phyloP scores from a whole-genome alignment of 2,888 invertebrate genomes.

The Cephus spinipes region DNA sequence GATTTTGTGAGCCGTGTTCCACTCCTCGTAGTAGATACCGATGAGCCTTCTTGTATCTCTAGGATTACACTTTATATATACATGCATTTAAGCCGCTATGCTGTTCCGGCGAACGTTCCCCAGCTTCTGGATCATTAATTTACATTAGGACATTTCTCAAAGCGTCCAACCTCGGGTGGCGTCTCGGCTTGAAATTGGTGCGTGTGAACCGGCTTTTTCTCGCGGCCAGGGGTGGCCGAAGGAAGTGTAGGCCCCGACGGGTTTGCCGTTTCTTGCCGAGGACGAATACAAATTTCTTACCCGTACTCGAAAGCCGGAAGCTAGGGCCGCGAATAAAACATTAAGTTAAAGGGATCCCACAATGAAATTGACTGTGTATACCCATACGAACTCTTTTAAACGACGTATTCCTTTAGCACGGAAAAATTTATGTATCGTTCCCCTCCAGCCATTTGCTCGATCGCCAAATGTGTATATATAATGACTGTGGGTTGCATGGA shows the following conservation, averaged over 20 bases:
- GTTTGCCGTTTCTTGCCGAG: background rate
- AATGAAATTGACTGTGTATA: background rate
- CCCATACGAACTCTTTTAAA: background rate
- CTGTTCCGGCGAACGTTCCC: conserved; percentile 34
- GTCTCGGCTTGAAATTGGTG: conserved; percentile 8
- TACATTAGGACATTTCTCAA: conserved; percentile 59
- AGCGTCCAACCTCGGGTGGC: conserved; percentile 23
- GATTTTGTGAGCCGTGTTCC: background rate
- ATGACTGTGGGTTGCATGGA: background rate
- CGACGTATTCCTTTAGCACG: background rate
- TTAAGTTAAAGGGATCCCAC: background rate
- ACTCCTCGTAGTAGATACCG: background rate
- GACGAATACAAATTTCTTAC: conserved; percentile 6
- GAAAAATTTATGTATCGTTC: background rate
- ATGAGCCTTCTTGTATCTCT: background rate
- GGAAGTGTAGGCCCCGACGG: background rate
- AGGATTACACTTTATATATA: no score
- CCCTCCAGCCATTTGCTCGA: background rate
- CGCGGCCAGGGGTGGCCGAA: background rate
- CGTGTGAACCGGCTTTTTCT: conserved; percentile 8
- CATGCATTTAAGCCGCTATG: background rate
- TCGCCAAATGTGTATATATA: background rate
- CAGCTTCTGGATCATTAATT: conserved; percentile 60
- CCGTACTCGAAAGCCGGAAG: background rate
- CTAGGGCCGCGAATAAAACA: background rate